Percentiles rank a stretch among this genome's conserved stretches.
These are phyloP conservation scores for Pseudotriccus pelzelni DNA, from an alignment of 2,797 vertebrate species.

Conservation along the genomic window DNA sequence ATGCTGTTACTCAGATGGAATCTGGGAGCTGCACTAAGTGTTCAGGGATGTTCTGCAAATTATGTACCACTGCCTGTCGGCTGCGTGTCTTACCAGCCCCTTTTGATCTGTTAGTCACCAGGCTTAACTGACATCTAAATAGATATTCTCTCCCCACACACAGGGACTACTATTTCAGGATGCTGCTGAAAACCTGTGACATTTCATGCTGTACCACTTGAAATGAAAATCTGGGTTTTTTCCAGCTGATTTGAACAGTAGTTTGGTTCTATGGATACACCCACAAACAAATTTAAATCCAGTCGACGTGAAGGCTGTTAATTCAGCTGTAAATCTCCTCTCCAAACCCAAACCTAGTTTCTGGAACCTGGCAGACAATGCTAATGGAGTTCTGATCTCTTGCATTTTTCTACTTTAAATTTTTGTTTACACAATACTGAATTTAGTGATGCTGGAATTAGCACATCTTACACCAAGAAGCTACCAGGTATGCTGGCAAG, in stretches of 20 bases:
- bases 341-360: neutral
- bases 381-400: neutral
- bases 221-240: slow-evolving; percentile 20
- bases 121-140: neutral
- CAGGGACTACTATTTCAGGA: slow-evolving; percentile 24
- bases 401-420: neutral
- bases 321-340: neutral
- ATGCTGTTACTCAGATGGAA: neutral
- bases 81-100: neutral
- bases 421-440: neutral
- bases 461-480: neutral
- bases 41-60: neutral
- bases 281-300: neutral
- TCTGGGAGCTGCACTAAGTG: neutral
- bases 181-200: slow-evolving; percentile 8
- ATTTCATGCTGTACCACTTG: slow-evolving; percentile 21
- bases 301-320: neutral
- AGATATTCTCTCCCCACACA: neutral
- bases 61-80: neutral
- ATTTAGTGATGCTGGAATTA: neutral
- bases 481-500: neutral
- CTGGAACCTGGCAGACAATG: neutral
- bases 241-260: slow-evolving; percentile 1
- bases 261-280: neutral
- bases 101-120: neutral